Evolutionary conservation across 2,797 vertebrate species (phyloP).

Genomic region (Crenichthys baileyi): DNA sequence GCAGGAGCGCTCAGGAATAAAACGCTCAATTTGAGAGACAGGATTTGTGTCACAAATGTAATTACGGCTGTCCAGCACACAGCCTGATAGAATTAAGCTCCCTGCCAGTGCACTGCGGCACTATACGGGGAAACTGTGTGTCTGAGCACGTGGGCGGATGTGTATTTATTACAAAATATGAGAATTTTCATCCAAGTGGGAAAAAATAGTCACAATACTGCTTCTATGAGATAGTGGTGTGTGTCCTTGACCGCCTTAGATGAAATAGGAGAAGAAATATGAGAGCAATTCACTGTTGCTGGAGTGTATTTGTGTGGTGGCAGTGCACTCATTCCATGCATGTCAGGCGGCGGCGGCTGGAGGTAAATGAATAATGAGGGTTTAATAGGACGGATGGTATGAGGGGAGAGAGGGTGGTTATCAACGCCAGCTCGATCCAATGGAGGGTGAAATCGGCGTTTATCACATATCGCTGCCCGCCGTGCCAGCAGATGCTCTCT

Average conservation of each 20-base stretch:
- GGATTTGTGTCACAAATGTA: conserved; percentile 85
- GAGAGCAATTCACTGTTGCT: conserved; percentile 33
- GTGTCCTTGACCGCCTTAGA: conserved; percentile 60
- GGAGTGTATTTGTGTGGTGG: conserved; percentile 19
- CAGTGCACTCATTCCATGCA: conserved; percentile 45
- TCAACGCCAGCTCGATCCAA: conserved; percentile 65
- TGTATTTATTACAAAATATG: conserved; percentile 29
- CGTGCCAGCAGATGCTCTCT: conserved; percentile 70
- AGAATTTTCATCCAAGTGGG: conserved; percentile 34
- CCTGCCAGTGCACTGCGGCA: conserved; percentile 59
- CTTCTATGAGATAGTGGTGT: conserved; percentile 33
- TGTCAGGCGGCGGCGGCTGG: conserved; percentile 58
- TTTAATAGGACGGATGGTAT: conserved; percentile 75
- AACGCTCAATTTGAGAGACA: conserved; percentile 81
- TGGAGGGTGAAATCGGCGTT: conserved; percentile 78
- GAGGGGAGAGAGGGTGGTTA: conserved; percentile 56
- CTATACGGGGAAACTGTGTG: conserved; percentile 35
- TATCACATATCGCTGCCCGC: conserved; percentile 70
- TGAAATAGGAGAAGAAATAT: conserved; percentile 34
- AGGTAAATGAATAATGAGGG: conserved; percentile 76
- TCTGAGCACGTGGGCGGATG: conserved; percentile 31
- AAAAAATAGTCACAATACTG: conserved; percentile 45
- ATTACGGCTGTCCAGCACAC: conserved; percentile 79
- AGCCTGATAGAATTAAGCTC: conserved; percentile 81
- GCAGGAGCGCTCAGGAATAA: conserved; percentile 72